Base-by-base conservation (phyloP, 1,140 invertebrate species). In the Choristoneura fumiferana region DNA sequence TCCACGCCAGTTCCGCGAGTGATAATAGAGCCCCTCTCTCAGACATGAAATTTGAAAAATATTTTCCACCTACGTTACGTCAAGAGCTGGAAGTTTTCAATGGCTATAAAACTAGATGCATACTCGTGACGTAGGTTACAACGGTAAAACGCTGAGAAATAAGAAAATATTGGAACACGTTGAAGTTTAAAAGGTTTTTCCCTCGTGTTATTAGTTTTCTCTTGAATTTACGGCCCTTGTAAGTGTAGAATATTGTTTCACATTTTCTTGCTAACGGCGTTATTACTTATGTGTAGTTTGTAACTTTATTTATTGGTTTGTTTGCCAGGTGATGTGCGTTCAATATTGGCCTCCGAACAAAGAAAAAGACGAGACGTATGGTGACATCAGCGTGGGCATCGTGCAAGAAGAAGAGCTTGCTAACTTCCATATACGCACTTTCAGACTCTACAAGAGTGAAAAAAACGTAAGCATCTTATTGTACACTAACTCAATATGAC, bases 261-360 rank as follows among this genome's bases (percentile, higher is more conserved):
- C 2, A 45, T 45, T 45, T 45, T 4, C 14, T 29, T 29, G 22
- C 6, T 29, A 29, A 29, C n/a, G n/a, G 18, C n/a, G 22, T 49
- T 49, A 49, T 49, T 49, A 49, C 17, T 49, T 49, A 22, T n/a
- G 35, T 2, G 8, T 12, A 29, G 6, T 6, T 29, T n/a, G 2
- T 18, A 6, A 2, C 9, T 45, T 9, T 45, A 18, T 22, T 40
- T 49, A 49, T 35, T 17, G n/a, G 36, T 0, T 59, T 9, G 4
- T 52, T 54, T 29, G 22, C 15, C 73, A 96, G 95, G 95, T 97
- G 37, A 97, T 98, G 96, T 98, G 96, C 78, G 95, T 96, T 37
- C 96, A 98, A 73, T 98, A 98, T 83, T 98, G 96, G 97, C 96
- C 96, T 0, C 94, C 95, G 0, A 95, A 94, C 57, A 95, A 95